Conservation (phyloP, 2,888 invertebrate species). For the Folsomia manolachei region DNA sequence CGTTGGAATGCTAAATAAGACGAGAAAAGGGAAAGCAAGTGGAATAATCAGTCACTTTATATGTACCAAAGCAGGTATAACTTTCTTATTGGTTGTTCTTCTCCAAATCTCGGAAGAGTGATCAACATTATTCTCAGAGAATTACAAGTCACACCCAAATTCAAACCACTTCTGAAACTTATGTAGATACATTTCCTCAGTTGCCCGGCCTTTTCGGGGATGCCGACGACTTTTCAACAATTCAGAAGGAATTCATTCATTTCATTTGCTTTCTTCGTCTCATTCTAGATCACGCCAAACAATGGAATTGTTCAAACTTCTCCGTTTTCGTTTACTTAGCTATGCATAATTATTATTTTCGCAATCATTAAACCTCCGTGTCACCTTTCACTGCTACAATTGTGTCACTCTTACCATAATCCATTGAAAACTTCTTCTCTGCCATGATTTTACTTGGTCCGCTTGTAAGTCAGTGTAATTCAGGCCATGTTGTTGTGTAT, state of each 20-base stretch:
- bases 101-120: conserved; percentile 46
- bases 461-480: too few species aligned
- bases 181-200: too few species aligned
- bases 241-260: not conserved
- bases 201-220: not conserved
- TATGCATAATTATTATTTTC: not conserved
- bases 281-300: not conserved
- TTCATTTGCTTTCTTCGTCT: too few species aligned
- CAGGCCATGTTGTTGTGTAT: too few species aligned
- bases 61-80: conserved; percentile 34
- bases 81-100: conserved; percentile 26
- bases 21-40: conserved; percentile 15
- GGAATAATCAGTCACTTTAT: conserved; percentile 46
- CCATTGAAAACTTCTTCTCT: too few species aligned
- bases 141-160: conserved; percentile 42
- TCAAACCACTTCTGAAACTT: too few species aligned
- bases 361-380: not conserved
- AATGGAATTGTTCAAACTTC: not conserved
- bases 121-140: conserved; percentile 46
- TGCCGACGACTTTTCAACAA: not conserved
- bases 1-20: conserved; percentile 14
- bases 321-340: not conserved
- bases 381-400: not conserved
- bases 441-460: too few species aligned
- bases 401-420: too few species aligned